phyloP scores from a whole-genome alignment of 2,797 vertebrate genomes.

The Botia almorhae region DNA sequence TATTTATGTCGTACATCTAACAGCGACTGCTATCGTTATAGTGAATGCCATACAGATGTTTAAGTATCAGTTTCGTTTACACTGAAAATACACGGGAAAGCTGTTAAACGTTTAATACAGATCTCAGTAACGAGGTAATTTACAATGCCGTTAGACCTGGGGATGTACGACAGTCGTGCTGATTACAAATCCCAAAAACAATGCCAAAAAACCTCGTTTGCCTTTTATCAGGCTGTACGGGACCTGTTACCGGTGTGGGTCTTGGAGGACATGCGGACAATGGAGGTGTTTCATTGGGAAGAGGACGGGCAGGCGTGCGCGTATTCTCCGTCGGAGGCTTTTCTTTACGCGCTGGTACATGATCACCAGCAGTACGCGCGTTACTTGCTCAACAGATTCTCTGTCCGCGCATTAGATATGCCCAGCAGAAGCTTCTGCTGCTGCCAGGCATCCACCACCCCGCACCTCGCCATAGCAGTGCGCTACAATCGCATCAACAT shows the following conservation, averaged over 20 bases:
- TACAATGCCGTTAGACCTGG: constrained; percentile 85
- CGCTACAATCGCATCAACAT: constrained; percentile 87
- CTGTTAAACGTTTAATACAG: not conserved
- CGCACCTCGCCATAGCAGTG: constrained; percentile 86
- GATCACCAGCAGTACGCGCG: constrained; percentile 90
- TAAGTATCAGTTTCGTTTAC: constrained; percentile 7
- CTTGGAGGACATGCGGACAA: constrained; percentile 91
- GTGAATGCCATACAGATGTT: constrained; percentile 14
- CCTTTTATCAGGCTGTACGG: constrained; percentile 91
- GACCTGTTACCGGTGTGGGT: constrained; percentile 90
- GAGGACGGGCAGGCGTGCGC: constrained; percentile 84
- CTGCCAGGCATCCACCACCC: constrained; percentile 76
- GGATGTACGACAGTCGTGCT: constrained; percentile 69
- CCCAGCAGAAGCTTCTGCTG: constrained; percentile 87
- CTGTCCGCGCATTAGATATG: constrained; percentile 77
- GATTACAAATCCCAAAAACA: constrained; percentile 85
- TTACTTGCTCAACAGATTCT: constrained; percentile 83
- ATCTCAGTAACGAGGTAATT: not conserved
- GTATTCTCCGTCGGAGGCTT: constrained; percentile 88
- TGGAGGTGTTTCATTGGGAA: constrained; percentile 94
- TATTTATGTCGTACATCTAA: not conserved
- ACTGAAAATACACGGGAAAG: constrained; percentile 9
- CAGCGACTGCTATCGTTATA: not conserved
- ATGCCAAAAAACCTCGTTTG: constrained; percentile 89
- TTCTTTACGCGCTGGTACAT: constrained; percentile 92